Conservation (phyloP, 2,888 invertebrate species). For the Amaurobius ferox region DNA sequence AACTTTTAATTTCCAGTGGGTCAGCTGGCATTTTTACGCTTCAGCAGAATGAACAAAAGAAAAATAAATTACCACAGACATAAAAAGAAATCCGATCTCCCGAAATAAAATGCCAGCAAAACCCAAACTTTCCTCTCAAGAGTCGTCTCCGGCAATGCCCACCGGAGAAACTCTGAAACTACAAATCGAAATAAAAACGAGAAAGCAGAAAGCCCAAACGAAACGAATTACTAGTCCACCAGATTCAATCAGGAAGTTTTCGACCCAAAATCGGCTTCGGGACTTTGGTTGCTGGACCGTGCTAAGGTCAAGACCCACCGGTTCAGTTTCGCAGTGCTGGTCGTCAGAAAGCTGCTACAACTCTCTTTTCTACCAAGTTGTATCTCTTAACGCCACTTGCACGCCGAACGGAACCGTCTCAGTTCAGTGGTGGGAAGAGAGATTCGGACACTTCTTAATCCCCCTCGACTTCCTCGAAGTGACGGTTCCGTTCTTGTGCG, state of each 20-base stretch:
- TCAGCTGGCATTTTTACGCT: too few relatives aligned
- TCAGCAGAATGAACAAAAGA: too few relatives aligned
- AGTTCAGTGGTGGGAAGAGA: slow-evolving; percentile 6
- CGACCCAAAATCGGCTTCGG: not conserved
- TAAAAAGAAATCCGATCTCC: too few relatives aligned
- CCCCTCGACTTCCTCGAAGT: not conserved
- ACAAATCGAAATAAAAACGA: not conserved
- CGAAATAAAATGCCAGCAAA: too few relatives aligned
- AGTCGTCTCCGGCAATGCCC: too few relatives aligned
- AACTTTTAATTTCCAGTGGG: too few relatives aligned
- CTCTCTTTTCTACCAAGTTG: slow-evolving; percentile 1
- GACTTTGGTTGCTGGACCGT: not conserved
- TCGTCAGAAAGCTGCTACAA: not conserved
- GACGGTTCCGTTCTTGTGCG: not conserved
- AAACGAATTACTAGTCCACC: slow-evolving; percentile 3
- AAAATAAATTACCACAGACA: too few relatives aligned
- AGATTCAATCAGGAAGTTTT: slow-evolving; percentile 21
- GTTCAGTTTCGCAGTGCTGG: not conserved
- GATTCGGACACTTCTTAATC: slow-evolving; percentile 12
- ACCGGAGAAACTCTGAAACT: too few relatives aligned
- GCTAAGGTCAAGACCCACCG: slow-evolving; percentile 14
- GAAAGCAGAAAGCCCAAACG: not conserved
- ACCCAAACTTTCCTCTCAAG: too few relatives aligned
- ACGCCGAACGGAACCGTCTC: slow-evolving; percentile 31
- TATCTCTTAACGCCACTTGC: slow-evolving; percentile 42